Base-by-base conservation (phyloP, 2,113 vertebrate genomes). In the Eulemur macaco region DNA sequence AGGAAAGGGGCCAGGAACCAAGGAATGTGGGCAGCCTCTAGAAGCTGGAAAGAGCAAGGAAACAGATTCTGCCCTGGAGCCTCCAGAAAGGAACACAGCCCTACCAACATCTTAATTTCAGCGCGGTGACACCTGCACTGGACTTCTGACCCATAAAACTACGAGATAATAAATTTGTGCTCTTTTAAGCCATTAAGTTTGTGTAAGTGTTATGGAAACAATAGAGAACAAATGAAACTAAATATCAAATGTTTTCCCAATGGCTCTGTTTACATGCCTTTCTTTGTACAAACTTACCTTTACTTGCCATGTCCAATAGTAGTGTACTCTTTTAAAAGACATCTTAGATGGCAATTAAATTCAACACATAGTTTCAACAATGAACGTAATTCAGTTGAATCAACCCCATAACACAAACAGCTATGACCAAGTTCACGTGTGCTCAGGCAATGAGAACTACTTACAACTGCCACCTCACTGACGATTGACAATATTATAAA, bases 221-320 rank as follows among this genome's bases (percentile, higher is more conserved):
- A 42, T 84, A 37, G 50, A 90, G 89, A 96, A 74, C 2, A 5
- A 85, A 50, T 42, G 2, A 5, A 69, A 81, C 50, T 63, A 56
- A 60, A 69, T n/a, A 83, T 37, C 42, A 50, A n/a, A 45, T 21
- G 1, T 39, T 64, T 68, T 37, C 20, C 6, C 12, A 54, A 54
- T 25, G 45, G 37, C 39, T 93, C 86, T 80, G 20, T 74, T 92
- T 91, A n/a, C 9, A 47, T 86, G 23, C 7, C 7, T 54, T 86
- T 88, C 83, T 83, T 60, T 78, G 39, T 73, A 78, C 6, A 71
- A 4, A 52, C 6, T 37, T 83, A 69, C 14, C 3, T 69, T 94
- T 39, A 73, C 66, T 95, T 93, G 83, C 64, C 81, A 85, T 34
- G 64, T 2, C 50, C 84, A 92, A 84, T 92, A 86, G 74, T 20